phyloP scores from a whole-genome alignment of 2,888 invertebrate genomes.

The Cephus spinipes region DNA sequence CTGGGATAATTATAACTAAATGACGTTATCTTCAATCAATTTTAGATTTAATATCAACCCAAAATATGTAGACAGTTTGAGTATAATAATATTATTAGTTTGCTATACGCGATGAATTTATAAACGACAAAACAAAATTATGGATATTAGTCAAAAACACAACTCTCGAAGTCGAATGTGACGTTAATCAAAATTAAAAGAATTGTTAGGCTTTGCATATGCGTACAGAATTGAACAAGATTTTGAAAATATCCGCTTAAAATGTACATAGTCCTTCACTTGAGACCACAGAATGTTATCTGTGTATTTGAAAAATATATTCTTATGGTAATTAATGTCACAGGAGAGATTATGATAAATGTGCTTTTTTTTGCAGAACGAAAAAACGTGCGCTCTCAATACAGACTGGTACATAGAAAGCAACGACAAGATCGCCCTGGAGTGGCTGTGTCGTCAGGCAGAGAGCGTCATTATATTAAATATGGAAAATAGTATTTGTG shows the following conservation, averaged over 20 bases:
- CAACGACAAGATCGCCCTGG: conserved; percentile 73
- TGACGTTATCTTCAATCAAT: no score
- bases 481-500: conserved; percentile 73
- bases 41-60: no score
- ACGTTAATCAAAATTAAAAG: background rate
- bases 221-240: background rate
- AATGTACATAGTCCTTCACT: background rate
- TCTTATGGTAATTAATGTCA: background rate
- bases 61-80: no score
- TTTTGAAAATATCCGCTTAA: background rate
- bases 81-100: no score
- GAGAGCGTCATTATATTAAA: conserved; percentile 81
- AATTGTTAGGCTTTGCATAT: background rate
- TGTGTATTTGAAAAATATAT: background rate
- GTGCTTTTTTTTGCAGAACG: conserved; percentile 67
- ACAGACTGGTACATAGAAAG: conserved; percentile 75
- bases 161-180: background rate
- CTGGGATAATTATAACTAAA: no score
- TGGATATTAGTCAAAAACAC: no score
- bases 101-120: no score
- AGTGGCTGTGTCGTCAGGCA: conserved; percentile 81
- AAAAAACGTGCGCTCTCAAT: conserved; percentile 40
- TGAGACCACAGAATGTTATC: background rate
- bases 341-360: conserved; percentile 6
- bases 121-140: no score